Evolutionary conservation across 2,888 invertebrate genomes (phyloP).

Genomic region (Sphinx pinastri): DNA sequence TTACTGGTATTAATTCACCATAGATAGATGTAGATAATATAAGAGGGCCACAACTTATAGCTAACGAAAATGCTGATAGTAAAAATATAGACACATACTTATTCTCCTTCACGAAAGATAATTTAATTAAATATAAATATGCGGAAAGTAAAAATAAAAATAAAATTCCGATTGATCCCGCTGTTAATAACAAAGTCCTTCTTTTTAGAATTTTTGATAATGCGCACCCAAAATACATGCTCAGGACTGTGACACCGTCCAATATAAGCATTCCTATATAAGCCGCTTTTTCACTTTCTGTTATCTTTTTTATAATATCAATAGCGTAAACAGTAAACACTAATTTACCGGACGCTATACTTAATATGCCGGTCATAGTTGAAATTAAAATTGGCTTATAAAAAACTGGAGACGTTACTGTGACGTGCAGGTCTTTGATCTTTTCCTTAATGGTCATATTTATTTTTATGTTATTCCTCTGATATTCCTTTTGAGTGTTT

Average conservation of each 20-base stretch:
- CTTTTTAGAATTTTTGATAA: slow-evolving; percentile 44
- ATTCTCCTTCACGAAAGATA: slow-evolving; percentile 42
- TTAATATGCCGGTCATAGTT: slow-evolving; percentile 35
- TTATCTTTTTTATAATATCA: slow-evolving; percentile 56
- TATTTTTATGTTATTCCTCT: slow-evolving; percentile 25
- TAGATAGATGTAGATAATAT: slow-evolving; percentile 43
- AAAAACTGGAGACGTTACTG: slow-evolving; percentile 41
- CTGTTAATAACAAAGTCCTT: slow-evolving; percentile 43
- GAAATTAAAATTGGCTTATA: slow-evolving; percentile 50
- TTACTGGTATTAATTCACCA: slow-evolving; percentile 48
- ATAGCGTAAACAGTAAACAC: slow-evolving; percentile 52
- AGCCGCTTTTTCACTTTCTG: slow-evolving; percentile 45
- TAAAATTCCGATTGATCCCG: slow-evolving; percentile 39
- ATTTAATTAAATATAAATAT: slow-evolving; percentile 45
- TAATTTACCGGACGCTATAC: slow-evolving; percentile 50
- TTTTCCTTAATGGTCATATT: slow-evolving; percentile 22
- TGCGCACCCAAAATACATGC: slow-evolving; percentile 48
- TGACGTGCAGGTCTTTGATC: slow-evolving; percentile 30
- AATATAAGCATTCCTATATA: slow-evolving; percentile 56
- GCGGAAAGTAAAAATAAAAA: slow-evolving; percentile 45
- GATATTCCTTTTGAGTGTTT: slow-evolving; percentile 42
- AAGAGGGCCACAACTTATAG: slow-evolving; percentile 51
- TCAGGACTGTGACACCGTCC: slow-evolving; percentile 54
- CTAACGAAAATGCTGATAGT: slow-evolving; percentile 44
- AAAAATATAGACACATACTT: slow-evolving; percentile 42